These are phyloP conservation scores for Myiotriccus ornatus DNA, from an alignment of 2,797 vertebrate species.

Conservation along the genomic window DNA sequence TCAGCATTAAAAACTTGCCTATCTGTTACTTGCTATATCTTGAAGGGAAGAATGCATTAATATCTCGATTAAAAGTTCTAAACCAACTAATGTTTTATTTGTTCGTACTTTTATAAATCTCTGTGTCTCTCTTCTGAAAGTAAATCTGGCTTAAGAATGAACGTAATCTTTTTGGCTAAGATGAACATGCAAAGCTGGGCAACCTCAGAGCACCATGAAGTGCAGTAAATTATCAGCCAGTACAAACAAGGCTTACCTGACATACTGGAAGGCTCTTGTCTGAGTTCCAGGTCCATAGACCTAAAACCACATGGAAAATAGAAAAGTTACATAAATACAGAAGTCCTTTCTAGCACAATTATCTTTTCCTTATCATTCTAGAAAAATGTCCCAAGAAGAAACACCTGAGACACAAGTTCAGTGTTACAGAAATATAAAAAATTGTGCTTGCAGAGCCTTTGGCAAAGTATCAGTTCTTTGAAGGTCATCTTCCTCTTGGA, in stretches of 20 bases:
- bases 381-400: not conserved
- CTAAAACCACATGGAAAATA: conserved; percentile 68
- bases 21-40: not conserved
- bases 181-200: not conserved
- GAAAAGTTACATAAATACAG: not conserved
- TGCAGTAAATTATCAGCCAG: not conserved
- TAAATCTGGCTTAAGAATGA: not conserved
- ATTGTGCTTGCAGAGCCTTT: not conserved
- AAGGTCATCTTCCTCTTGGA: not conserved
- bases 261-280: conserved; percentile 97
- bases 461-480: not conserved
- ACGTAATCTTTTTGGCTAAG: not conserved
- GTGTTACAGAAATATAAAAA: not conserved
- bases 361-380: not conserved
- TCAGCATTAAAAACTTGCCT: not conserved
- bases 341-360: not conserved
- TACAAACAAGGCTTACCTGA: conserved; percentile 82
- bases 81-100: not conserved
- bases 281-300: conserved; percentile 95
- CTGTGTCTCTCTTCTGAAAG: not conserved
- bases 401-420: not conserved
- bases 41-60: not conserved
- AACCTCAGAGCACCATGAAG: not conserved
- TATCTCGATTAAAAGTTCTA: not conserved
- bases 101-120: not conserved